A percentile compares a stretch with the other conserved stretches of the same genome.
These are phyloP conservation scores for Drosophila koepferae DNA, from an alignment of 2,888 invertebrate genomes.

Conservation along the genomic window DNA sequence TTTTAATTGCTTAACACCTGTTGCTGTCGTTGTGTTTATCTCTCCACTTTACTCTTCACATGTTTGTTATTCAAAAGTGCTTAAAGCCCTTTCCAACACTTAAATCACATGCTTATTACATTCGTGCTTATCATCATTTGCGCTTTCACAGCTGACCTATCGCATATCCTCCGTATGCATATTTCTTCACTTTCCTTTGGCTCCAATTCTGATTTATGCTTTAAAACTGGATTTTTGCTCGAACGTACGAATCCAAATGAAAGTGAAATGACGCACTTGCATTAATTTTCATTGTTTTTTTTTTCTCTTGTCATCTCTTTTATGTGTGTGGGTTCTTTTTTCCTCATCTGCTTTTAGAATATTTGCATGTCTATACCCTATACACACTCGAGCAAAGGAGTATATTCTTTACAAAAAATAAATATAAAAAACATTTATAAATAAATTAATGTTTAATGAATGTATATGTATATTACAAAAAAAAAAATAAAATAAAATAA, in stretches of 20 bases:
- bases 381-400: too few relatives aligned
- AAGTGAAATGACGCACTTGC: conserved; percentile 81
- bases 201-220: conserved; percentile 55
- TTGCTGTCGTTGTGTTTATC: not conserved
- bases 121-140: conserved; percentile 1
- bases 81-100: conserved; percentile 4
- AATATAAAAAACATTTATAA: not conserved
- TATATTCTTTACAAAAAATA: not conserved
- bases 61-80: not conserved
- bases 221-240: conserved; percentile 23
- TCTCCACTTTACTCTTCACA: not conserved
- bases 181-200: conserved; percentile 37
- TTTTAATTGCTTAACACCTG: not conserved
- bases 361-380: conserved; percentile 15
- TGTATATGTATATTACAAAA: not conserved
- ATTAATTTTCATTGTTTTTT: conserved; percentile 7
- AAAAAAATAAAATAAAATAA: too few relatives aligned
- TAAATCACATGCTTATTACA: conserved; percentile 12
- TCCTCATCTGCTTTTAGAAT: conserved; percentile 26
- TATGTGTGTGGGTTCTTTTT: conserved; percentile 1
- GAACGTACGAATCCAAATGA: conserved; percentile 14
- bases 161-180: not conserved
- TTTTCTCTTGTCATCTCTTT: not conserved
- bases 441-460: not conserved
- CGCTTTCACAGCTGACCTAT: conserved; percentile 20